A percentile compares a stretch with the other conserved stretches of the same genome.
Evolutionary conservation across 1,140 invertebrate species (phyloP).

Genomic region (Drosophila pseudoananassae): DNA sequence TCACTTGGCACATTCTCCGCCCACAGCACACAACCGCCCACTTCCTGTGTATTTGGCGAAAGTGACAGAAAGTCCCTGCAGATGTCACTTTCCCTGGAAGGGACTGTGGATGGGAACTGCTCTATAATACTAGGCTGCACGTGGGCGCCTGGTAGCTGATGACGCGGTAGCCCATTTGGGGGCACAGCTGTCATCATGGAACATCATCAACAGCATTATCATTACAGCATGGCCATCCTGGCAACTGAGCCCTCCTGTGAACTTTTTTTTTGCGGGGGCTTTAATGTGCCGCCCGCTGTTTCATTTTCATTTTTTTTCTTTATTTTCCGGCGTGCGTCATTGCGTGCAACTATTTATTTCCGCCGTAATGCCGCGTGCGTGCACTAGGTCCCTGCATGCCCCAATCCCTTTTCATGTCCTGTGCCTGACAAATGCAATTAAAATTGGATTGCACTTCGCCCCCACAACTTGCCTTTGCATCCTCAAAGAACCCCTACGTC

Average conservation of each 20-base stretch:
- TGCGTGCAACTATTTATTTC: slow-evolving; percentile 44
- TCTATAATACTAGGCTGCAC: not conserved
- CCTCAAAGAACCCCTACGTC: slow-evolving; percentile 6
- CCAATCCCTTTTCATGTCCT: not conserved
- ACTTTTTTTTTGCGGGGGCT: not conserved
- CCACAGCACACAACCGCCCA: not conserved
- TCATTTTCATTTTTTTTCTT: not conserved
- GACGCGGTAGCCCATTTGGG: slow-evolving; percentile 7
- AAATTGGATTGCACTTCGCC: slow-evolving; percentile 26
- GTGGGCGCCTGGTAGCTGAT: slow-evolving; percentile 6
- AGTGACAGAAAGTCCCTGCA: slow-evolving; percentile 29
- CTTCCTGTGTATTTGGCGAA: slow-evolving; percentile 8
- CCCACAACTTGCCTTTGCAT: slow-evolving; percentile 7
- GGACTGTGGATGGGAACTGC: not conserved
- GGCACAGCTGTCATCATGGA: slow-evolving; percentile 17
- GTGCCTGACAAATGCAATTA: slow-evolving; percentile 33
- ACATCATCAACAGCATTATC: slow-evolving; percentile 27
- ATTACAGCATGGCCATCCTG: not conserved
- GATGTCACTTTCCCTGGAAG: slow-evolving; percentile 14
- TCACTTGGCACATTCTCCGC: slow-evolving; percentile 9
- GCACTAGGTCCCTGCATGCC: not conserved
- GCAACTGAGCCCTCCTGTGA: slow-evolving; percentile 2
- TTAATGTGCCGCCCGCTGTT: not conserved
- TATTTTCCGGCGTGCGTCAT: slow-evolving; percentile 27
- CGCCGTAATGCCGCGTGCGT: slow-evolving; percentile 30